Conservation (phyloP, 2,113 vertebrate species). For the Pangasianodon gigas region DNA sequence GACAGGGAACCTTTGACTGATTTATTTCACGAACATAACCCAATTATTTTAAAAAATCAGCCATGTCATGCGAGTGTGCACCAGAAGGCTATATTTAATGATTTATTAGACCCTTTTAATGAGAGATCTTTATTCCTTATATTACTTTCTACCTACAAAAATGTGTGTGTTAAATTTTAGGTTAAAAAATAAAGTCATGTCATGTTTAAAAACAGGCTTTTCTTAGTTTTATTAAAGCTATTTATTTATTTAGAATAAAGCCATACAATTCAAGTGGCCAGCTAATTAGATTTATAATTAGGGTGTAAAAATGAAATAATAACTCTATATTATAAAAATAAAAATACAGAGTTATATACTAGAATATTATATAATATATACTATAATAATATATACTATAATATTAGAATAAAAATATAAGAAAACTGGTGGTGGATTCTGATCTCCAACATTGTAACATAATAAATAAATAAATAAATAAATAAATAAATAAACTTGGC, state of each 20-base stretch:
- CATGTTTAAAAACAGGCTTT: not conserved
- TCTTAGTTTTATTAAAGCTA: not conserved
- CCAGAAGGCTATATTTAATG: not conserved
- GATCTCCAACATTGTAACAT: not conserved
- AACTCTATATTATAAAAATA: too few relatives aligned
- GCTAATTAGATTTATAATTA: too few relatives aligned
- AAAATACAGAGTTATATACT: too few relatives aligned
- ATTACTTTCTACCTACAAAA: too few relatives aligned
- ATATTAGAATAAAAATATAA: too few relatives aligned
- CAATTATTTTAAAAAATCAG: not conserved
- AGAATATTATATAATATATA: too few relatives aligned
- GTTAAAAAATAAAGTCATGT: not conserved
- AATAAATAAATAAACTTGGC: not conserved
- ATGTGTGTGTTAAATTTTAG: too few relatives aligned
- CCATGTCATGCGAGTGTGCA: not conserved
- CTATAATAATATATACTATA: too few relatives aligned
- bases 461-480: not conserved
- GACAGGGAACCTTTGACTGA: not conserved
- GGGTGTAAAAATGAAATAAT: too few relatives aligned
- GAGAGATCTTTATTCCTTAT: too few relatives aligned
- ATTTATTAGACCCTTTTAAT: not conserved
- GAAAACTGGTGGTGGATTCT: not conserved
- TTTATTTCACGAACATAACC: not conserved
- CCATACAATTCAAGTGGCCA: not conserved
- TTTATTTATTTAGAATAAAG: not conserved